A percentile compares a stretch with the other conserved stretches of the same genome.
phyloP scores from a whole-genome alignment of 2,888 invertebrate genomes.

The Chorisops tibialis region DNA sequence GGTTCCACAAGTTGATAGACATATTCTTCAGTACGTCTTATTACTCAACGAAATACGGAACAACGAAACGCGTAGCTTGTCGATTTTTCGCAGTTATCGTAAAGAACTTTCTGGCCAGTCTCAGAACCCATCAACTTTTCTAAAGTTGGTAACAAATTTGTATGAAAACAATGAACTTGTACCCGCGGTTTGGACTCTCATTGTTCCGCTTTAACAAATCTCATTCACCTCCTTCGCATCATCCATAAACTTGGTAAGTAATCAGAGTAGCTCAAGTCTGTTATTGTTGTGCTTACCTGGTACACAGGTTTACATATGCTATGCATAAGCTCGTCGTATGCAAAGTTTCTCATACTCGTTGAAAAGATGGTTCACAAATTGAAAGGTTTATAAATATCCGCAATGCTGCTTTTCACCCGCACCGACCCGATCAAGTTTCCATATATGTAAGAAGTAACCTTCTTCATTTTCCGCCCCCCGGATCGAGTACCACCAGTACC shows the following conservation, averaged over 20 bases:
- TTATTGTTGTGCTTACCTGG: too few relatives aligned
- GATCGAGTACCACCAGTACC: not conserved
- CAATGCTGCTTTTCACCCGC: slow-evolving; percentile 8
- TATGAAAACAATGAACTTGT: too few relatives aligned
- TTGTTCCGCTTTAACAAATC: slow-evolving; percentile 1
- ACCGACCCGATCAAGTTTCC: not conserved
- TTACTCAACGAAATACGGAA: too few relatives aligned
- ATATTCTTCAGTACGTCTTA: too few relatives aligned
- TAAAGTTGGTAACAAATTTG: too few relatives aligned
- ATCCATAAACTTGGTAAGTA: not conserved
- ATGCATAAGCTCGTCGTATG: not conserved
- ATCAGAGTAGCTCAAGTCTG: not conserved
- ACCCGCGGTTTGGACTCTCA: not conserved
- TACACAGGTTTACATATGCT: too few relatives aligned
- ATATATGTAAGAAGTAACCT: not conserved
- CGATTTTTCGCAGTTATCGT: too few relatives aligned
- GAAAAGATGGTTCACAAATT: slow-evolving; percentile 33
- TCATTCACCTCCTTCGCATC: slow-evolving; percentile 13
- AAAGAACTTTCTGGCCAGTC: too few relatives aligned
- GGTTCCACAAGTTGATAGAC: too few relatives aligned
- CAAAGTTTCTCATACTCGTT: slow-evolving; percentile 8
- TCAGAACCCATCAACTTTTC: too few relatives aligned
- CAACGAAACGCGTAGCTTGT: too few relatives aligned
- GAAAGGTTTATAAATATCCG: slow-evolving; percentile 33
- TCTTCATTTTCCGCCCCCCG: not conserved